Evolutionary conservation across 2,797 vertebrate species (phyloP), one percentile per base, ranked within the genome.

Genomic region (Gymnopithys bicolor): DNA sequence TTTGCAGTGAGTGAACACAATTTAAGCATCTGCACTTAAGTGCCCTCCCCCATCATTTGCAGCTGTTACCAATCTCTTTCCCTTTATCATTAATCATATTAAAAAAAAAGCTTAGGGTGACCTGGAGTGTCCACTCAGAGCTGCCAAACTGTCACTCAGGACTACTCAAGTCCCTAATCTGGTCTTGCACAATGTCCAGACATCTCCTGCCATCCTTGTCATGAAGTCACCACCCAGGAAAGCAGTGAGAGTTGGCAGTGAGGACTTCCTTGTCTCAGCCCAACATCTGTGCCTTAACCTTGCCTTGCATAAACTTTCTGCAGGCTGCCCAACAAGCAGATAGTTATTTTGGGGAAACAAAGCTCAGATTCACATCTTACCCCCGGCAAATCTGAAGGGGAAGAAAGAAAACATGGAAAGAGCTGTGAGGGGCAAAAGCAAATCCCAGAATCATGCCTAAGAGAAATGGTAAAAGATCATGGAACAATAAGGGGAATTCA

Each of bases 401-500:
- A 94, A 85, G 93, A 91, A 78, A 63, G 59, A 74, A 92, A 97
- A 94, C 95, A 89, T 69, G 46, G 67, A 27, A 85, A 87, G 78
- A 79, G 28, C 91, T 56, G 45, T 27, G 55, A 87, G 73, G 81
- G 85, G 51, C n/a, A 79, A 91, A 74, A 56, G 67, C 55, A 84
- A 66, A 71, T 79, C 79, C 75, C 48, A 70, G 81, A 88, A 74
- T 86, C 19, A 27, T 7, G 66, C 43, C 59, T 56, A 75, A 91
- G 68, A 70, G 60, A 45, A 56, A 39, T 68, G 70, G 91, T 11
- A 24, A 74, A 71, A 35, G 6, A 63, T 56, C 45, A 6, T 11
- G 64, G 71, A 85, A 98, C 97, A 97, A 96, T 66, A 84, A 58
- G 8, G 30, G 91, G 84, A 58, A 97, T 97, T 98, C 96, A 97